Evolutionary conservation across 1,140 invertebrate genomes (phyloP).

Genomic region (Ectropis grisescens): DNA sequence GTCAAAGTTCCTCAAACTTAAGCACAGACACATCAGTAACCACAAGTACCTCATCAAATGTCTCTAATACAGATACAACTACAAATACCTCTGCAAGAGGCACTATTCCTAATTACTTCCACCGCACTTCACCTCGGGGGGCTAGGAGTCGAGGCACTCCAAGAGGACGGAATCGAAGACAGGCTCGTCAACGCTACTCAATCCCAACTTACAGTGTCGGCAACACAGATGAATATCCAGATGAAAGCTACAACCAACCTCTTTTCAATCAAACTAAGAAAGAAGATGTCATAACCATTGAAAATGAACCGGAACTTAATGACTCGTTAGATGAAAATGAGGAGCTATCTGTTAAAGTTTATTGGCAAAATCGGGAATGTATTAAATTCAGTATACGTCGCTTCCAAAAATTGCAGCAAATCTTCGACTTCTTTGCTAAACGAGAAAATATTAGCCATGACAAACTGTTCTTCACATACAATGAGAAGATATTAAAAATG

Average conservation of each 20-base stretch:
- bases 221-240: constrained; percentile 42
- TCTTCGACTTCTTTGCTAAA: constrained; percentile 37
- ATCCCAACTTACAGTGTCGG: constrained; percentile 29
- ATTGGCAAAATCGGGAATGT: constrained; percentile 37
- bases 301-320: constrained; percentile 12
- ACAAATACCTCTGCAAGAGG: too few species aligned
- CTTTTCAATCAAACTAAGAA: constrained; percentile 23
- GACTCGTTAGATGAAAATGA: constrained; percentile 33
- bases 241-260: constrained; percentile 21
- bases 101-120: too few species aligned
- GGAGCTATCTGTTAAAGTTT: constrained; percentile 45
- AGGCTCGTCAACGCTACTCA: background rate
- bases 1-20: background rate
- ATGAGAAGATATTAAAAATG: constrained; percentile 31
- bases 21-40: too few species aligned
- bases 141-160: constrained; percentile 1
- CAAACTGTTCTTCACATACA: constrained; percentile 38
- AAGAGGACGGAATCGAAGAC: background rate
- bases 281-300: constrained; percentile 12
- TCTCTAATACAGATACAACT: too few species aligned
- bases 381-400: constrained; percentile 36
- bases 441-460: constrained; percentile 28
- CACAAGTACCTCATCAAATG: too few species aligned
- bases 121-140: too few species aligned
- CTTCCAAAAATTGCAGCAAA: constrained; percentile 39